Base-by-base conservation (phyloP, 2,888 invertebrate genomes). In the Tetragonula carbonaria region DNA sequence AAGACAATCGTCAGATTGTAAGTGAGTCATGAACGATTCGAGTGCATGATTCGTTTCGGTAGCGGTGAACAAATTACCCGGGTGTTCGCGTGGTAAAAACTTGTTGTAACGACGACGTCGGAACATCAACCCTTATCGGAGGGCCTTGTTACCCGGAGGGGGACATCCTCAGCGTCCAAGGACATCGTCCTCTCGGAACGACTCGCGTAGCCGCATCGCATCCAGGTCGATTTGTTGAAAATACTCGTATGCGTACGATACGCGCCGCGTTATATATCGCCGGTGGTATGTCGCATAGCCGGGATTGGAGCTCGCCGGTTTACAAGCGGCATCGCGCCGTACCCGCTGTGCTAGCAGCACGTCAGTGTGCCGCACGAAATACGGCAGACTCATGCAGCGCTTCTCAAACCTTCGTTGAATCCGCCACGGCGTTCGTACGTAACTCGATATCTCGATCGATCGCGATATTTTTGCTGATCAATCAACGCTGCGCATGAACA, bases 341-440 rank as follows among this genome's bases (percentile, higher is more conserved):
- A 86, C 89, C 87, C 80, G 91, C 88, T 90, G 89, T 81, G 88
- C 88, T 87, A 84, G 88, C 87, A 86, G 88, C 87, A 87, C 85
- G 87, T 88, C 88, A 85, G 82, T 83, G 75, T 73, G 74, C 71
- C 84, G 74, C 80, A 86, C 87, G 84, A 91, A 90, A 91, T 92
- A 89, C 85, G 86, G 87, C 87, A 85, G 85, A 84, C 87, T 91
- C 90, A 87, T 88, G 85, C 92, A 92, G 92, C 78, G 92, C 80
- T 88, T 92, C 92, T 92, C 92, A 92, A 90, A 89, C 70, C 23
- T 3, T 28, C 16, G 18, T 33, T 14, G 8, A 8, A 45, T 28
- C 45, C 14, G n/a, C 5, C 21, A 11, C 14, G 33, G 18, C 21
- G 16, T 62, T 62, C 6, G 16, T 33, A 65, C 21, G 11, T 33